phyloP scores from a whole-genome alignment of 2,888 invertebrate genomes.

The Pogonocherus hispidulus region DNA sequence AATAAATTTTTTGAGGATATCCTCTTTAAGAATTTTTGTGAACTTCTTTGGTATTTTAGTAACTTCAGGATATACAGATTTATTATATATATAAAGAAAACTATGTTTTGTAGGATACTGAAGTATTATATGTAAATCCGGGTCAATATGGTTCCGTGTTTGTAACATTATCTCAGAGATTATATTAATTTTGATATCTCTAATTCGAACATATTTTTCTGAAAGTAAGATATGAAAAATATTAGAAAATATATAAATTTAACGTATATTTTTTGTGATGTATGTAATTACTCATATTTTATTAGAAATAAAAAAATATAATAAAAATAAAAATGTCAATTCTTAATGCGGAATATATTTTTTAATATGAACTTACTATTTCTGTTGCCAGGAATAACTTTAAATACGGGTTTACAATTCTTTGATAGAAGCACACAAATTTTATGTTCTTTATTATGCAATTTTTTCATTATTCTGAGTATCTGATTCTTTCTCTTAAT shows the following conservation, averaged over 20 bases:
- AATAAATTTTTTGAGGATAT: neutral
- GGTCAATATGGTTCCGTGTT: constrained; percentile 44
- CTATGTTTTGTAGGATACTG: constrained; percentile 33
- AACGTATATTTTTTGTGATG: no score
- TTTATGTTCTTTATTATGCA: constrained; percentile 37
- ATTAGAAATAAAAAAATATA: no score
- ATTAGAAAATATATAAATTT: no score
- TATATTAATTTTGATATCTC: constrained; percentile 33
- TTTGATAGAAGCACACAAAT: constrained; percentile 31
- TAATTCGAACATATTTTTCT: neutral
- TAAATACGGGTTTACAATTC: constrained; percentile 36
- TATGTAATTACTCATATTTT: no score
- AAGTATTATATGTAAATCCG: constrained; percentile 42
- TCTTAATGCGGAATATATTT: no score
- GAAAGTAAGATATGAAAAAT: neutral
- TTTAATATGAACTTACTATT: constrained; percentile 26
- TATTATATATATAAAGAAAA: constrained; percentile 44
- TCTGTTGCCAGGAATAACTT: constrained; percentile 31
- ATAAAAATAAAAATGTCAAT: no score
- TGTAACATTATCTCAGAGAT: constrained; percentile 39
- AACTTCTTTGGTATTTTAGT: constrained; percentile 18
- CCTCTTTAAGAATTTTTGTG: neutral
- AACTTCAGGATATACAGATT: constrained; percentile 35
- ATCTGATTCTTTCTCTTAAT: constrained; percentile 35
- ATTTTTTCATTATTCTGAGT: constrained; percentile 34